phyloP scores from a whole-genome alignment of 2,888 invertebrate species.

The Drosophila cognata region DNA sequence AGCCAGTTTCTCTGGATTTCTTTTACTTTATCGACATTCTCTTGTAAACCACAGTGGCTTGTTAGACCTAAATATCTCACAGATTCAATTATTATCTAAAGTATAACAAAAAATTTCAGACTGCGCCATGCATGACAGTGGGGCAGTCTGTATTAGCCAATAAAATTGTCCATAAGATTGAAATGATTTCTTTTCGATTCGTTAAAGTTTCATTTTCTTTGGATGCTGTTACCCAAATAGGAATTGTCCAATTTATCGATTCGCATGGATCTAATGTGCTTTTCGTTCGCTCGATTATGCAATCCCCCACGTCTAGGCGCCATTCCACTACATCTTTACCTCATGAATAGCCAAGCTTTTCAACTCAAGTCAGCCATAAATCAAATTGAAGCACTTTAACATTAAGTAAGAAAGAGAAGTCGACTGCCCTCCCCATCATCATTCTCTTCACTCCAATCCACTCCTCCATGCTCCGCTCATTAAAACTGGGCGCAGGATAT shows the following conservation, averaged over 20 bases:
- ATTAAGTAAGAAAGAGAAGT: conserved; percentile 18
- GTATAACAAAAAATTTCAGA: too few species aligned
- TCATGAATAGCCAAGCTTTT: conserved; percentile 38
- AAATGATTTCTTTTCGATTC: not conserved
- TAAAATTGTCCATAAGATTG: too few species aligned
- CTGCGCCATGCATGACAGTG: too few species aligned
- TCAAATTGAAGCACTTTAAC: conserved; percentile 65
- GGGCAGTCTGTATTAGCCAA: not conserved
- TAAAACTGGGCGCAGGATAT: conserved; percentile 23
- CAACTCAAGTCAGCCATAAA: conserved; percentile 76
- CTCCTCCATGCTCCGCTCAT: conserved; percentile 13
- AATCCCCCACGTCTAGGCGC: conserved; percentile 68
- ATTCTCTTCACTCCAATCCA: not conserved
- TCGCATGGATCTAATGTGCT: conserved; percentile 13
- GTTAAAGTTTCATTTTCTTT: not conserved
- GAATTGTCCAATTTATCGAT: conserved; percentile 14
- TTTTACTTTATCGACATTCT: not conserved
- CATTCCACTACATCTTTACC: conserved; percentile 24
- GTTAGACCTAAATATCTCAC: not conserved
- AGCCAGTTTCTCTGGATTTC: not conserved
- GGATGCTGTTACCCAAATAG: not conserved
- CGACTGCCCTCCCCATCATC: not conserved
- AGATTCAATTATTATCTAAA: not conserved
- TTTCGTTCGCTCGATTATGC: conserved; percentile 58
- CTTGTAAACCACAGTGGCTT: not conserved